Evolutionary conservation across 1,140 invertebrate genomes (phyloP).

Genomic region (Anastatus disparis): DNA sequence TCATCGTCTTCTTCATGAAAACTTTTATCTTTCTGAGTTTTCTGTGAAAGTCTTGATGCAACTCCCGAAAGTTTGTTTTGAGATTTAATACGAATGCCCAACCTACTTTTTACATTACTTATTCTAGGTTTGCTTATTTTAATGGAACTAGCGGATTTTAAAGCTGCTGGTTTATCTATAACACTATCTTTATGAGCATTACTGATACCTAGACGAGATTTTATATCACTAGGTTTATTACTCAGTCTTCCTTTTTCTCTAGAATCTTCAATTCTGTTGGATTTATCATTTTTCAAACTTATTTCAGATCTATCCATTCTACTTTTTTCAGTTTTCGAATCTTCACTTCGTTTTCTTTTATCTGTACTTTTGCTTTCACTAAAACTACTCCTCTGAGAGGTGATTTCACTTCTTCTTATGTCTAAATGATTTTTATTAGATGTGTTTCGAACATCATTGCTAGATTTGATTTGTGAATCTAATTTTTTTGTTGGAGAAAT

Average conservation of each 20-base stretch:
- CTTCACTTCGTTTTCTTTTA: slow-evolving; percentile 36
- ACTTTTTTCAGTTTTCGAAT: slow-evolving; percentile 16
- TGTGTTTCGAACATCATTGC: not conserved
- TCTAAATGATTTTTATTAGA: slow-evolving; percentile 21
- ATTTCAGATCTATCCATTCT: slow-evolving; percentile 49
- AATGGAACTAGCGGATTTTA: slow-evolving; percentile 53
- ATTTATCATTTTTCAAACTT: slow-evolving; percentile 42
- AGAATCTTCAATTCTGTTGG: slow-evolving; percentile 33
- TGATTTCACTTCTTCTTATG: not conserved
- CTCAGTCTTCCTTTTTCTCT: slow-evolving; percentile 44
- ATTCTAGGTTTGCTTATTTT: slow-evolving; percentile 53
- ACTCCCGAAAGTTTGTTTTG: slow-evolving; percentile 41
- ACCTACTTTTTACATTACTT: slow-evolving; percentile 65
- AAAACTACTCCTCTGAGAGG: slow-evolving; percentile 17
- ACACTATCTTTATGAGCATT: slow-evolving; percentile 22
- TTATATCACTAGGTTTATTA: slow-evolving; percentile 48
- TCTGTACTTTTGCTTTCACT: slow-evolving; percentile 43
- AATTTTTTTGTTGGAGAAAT: slow-evolving; percentile 53
- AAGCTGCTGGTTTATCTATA: not conserved
- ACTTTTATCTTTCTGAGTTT: slow-evolving; percentile 61
- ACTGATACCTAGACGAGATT: slow-evolving; percentile 53
- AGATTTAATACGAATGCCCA: slow-evolving; percentile 59
- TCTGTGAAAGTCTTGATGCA: slow-evolving; percentile 25
- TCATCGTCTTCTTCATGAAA: slow-evolving; percentile 58
- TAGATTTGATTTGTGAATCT: slow-evolving; percentile 45